Evolutionary conservation across 2,888 invertebrate genomes (phyloP), one percentile per base, ranked within the genome.

Genomic region (Coelinius sp.): DNA sequence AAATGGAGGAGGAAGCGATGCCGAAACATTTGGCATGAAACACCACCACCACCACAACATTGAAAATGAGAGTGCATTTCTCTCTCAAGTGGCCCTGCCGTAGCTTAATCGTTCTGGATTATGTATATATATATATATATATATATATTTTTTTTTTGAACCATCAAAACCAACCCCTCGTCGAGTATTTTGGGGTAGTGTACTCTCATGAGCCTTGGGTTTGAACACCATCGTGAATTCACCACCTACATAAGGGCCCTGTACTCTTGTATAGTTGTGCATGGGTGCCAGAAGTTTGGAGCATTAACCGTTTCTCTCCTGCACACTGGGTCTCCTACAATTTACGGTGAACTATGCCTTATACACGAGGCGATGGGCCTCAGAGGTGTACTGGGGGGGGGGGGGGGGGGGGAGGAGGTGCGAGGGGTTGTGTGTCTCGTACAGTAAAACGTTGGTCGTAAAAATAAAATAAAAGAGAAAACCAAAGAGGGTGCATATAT

Each of bases 321-420:
- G 25, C 70, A 56, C 70, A 56, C 70, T 52, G 70, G 69, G 74
- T 67, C 73, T 65, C 70, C 68, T 66, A 73, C 73, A 74, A 76
- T 75, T 75, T 73, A 75, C 70, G 59, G 64, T 72, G 75, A 76
- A 62, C 73, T 70, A 72, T 73, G 71, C 44, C 74, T 71, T 72
- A 56, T 56, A 52, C 25, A 52, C n/a, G 46, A 24, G 69, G 53
- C 53, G 52, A 56, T 70, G 70, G 74, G 63, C 68, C 71, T 63
- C 68, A 66, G 65, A 69, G 62, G 68, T 68, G 68, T 35, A 70
- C 56, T 65, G 70, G 53, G 62, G 67, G 52, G 62, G 67, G 68
- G 70, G 62, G 68, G 66, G 73, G 70, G 73, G 31, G 35, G 4
- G 20, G 12, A n/a, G 52, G 14, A 44, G 22, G 5, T n/a, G n/a